Conservation (phyloP, 2,888 invertebrate species). For the Cantharis lateralis region DNA sequence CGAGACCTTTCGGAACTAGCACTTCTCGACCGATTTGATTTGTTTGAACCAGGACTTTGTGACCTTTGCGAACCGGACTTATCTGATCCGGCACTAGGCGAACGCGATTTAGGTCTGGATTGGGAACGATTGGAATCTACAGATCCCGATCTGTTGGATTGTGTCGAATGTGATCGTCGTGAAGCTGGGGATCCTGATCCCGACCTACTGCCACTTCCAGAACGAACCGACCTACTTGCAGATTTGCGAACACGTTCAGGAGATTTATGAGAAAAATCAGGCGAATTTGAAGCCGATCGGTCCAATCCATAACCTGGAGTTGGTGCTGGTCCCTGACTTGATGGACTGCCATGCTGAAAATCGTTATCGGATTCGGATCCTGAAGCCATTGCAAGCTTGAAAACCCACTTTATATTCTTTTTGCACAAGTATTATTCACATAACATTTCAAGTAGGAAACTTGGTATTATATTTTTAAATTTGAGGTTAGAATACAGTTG, state of each 20-base stretch:
- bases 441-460: not conserved
- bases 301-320: conserved; percentile 52
- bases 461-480: not conserved
- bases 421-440: not conserved
- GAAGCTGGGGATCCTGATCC: conserved; percentile 29
- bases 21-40: conserved; percentile 37
- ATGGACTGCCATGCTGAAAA: conserved; percentile 53
- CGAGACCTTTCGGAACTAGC: conserved; percentile 35
- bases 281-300: conserved; percentile 48
- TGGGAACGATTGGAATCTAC: conserved; percentile 27
- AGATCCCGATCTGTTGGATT: conserved; percentile 26
- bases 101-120: conserved; percentile 31
- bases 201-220: conserved; percentile 32
- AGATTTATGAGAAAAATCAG: conserved; percentile 40
- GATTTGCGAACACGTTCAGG: conserved; percentile 40
- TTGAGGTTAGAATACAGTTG: not conserved
- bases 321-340: conserved; percentile 51
- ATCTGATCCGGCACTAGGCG: conserved; percentile 34
- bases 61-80: conserved; percentile 30
- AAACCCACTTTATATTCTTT: not conserved
- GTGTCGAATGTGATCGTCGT: conserved; percentile 24
- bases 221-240: conserved; percentile 27
- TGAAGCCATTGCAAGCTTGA: conserved; percentile 45
- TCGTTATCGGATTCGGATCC: conserved; percentile 57
- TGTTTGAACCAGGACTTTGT: conserved; percentile 22